Base-by-base conservation (phyloP, 1,140 invertebrate genomes). In the Halesus radiatus region DNA sequence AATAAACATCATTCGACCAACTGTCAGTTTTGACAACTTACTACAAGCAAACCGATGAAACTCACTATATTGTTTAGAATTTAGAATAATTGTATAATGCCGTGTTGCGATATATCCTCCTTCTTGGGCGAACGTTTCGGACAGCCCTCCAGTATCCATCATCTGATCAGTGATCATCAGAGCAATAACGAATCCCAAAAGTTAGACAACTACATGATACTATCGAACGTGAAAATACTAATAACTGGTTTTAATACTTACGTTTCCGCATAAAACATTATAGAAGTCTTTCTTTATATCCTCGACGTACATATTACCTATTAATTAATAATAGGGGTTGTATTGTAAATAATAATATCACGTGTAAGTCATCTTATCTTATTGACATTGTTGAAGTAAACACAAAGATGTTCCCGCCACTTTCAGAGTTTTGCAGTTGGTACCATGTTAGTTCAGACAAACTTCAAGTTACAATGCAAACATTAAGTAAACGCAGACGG, bases 281-380 rank as follows among this genome's bases (percentile, higher is more conserved):
- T 97, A 97, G 88, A 98, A 98, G 84, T 97, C 96, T 87, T 92
- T 92, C 84, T 91, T 91, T 58, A 95, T 86, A 86, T 95, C 92
- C 83, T 94, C 91, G 82, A 96, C 90, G 87, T 94, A 95, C 95
- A 96, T 96, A 32, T 75, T 75, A 56, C 54, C 10, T 58, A 56
- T 58, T 58, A 20, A 22, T 22, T 2, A 22, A 20, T 13, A 3
- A 23, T 23, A 15, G 20, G 20, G 58, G 3, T 20, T 15, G 20
- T 23, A 23, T 15, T 60, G 10, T 60, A 23, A 20, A 60, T 60
- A 23, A 15, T 60, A 60, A 60, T 60, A 60, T 23, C 20, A 60
- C 58, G 13, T 60, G 20, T 22, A 58, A 18, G 64, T 45, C 32
- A 68, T 68, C 37, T 29, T 68, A 68, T 68, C 37, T 29, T 68